phyloP scores from a whole-genome alignment of 2,888 invertebrate species.

The Mythimna lalbum region DNA sequence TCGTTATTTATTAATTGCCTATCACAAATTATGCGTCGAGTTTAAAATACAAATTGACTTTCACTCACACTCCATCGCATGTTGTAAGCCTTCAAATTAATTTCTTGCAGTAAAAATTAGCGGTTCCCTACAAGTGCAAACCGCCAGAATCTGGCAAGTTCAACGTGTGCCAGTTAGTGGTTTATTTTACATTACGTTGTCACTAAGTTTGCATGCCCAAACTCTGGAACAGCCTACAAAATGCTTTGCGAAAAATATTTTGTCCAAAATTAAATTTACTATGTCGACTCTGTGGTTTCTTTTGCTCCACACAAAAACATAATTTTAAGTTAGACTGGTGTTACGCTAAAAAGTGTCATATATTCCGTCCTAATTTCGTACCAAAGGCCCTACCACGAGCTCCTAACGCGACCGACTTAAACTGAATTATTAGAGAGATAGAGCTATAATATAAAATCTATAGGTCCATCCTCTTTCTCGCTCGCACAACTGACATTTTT shows the following conservation, averaged over 20 bases:
- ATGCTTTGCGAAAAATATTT: slow-evolving; percentile 41
- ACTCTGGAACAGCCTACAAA: slow-evolving; percentile 32
- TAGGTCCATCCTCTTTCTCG: too few species aligned
- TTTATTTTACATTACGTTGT: slow-evolving; percentile 40
- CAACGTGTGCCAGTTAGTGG: slow-evolving; percentile 29
- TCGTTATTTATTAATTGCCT: not conserved
- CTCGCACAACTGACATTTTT: too few species aligned
- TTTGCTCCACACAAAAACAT: slow-evolving; percentile 11
- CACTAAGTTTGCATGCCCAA: slow-evolving; percentile 25
- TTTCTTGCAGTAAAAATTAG: slow-evolving; percentile 5
- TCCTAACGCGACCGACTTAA: too few species aligned
- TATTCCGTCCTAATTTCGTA: slow-evolving; percentile 5
- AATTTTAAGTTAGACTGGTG: slow-evolving; percentile 26
- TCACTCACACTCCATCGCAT: not conserved
- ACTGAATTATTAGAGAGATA: too few species aligned
- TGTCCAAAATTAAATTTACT: slow-evolving; percentile 25
- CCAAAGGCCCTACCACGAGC: too few species aligned
- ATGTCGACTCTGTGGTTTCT: slow-evolving; percentile 28
- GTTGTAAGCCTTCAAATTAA: slow-evolving; percentile 10
- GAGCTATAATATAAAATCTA: too few species aligned
- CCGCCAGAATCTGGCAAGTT: slow-evolving; percentile 20
- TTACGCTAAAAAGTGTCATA: slow-evolving; percentile 10
- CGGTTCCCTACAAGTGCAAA: slow-evolving; percentile 7
- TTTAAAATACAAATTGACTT: not conserved
- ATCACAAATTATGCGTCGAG: not conserved